phyloP scores from a whole-genome alignment of 30 jellyfish, hydroid and myxozoan genomes.

The Cassiopea xamachana region DNA sequence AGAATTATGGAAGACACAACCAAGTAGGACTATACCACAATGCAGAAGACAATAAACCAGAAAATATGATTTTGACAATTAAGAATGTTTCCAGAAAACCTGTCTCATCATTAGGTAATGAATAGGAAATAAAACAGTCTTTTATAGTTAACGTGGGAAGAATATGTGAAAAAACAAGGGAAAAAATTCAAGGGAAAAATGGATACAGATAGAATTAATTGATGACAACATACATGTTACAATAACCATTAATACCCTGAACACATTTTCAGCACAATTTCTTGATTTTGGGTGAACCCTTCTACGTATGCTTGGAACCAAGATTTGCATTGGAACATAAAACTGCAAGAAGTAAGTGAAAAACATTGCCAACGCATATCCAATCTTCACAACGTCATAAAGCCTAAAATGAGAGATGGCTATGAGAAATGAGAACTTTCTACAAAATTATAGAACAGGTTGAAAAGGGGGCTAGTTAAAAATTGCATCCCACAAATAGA shows the following conservation, averaged over 20 bases:
- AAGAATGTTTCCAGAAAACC: no score
- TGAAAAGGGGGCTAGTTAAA: not conserved
- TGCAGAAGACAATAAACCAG: no score
- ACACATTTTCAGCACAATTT: constrained; percentile 64
- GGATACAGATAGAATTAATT: no score
- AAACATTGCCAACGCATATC: constrained; percentile 95
- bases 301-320: constrained; percentile 79
- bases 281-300: constrained; percentile 38
- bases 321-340: constrained; percentile 96
- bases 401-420: constrained; percentile 65
- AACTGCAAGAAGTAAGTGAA: constrained; percentile 93
- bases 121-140: no score
- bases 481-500: no score
- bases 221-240: constrained; percentile 82
- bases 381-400: constrained; percentile 89
- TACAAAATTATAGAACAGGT: not conserved
- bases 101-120: no score
- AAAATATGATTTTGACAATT: no score
- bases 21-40: no score
- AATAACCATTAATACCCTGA: constrained; percentile 84
- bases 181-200: no score
- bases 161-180: no score
- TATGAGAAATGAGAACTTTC: not conserved
- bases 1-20: no score
- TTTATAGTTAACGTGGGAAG: no score